Percentiles rank a stretch among this genome's conserved stretches.
Evolutionary conservation across 2,113 vertebrate genomes (phyloP).

Genomic region (Entelurus aequoreus): DNA sequence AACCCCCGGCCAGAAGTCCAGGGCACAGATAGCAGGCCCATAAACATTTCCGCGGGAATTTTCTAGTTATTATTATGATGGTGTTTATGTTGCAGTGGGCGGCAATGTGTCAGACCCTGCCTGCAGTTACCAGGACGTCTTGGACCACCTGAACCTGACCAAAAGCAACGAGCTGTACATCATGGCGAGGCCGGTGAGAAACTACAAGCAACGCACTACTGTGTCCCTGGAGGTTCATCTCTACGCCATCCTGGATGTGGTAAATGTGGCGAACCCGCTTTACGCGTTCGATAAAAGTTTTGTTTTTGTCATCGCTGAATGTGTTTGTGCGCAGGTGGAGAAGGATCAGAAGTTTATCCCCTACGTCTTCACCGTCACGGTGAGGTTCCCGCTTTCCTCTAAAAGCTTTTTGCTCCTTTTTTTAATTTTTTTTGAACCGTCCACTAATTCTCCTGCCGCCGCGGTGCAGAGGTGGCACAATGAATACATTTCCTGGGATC

Average conservation of each 20-base stretch:
- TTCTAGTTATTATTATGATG: too few relatives aligned
- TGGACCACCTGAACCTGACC: conserved; percentile 51
- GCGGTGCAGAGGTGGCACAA: conserved; percentile 50
- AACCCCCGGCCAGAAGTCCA: too few relatives aligned
- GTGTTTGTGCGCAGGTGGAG: conserved; percentile 41
- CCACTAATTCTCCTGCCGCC: background rate
- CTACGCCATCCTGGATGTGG: conserved; percentile 61
- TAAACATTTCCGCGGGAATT: too few relatives aligned
- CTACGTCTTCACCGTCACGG: conserved; percentile 43
- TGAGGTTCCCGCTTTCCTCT: conserved; percentile 27
- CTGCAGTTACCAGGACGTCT: conserved; percentile 59
- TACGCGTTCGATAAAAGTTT: background rate
- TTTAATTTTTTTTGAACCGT: background rate
- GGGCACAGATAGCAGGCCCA: too few relatives aligned
- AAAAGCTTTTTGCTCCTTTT: background rate
- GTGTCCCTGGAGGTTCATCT: conserved; percentile 49
- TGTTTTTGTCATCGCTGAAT: background rate
- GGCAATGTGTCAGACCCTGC: conserved; percentile 7
- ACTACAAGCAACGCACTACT: conserved; percentile 42
- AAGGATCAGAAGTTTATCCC: conserved; percentile 60
- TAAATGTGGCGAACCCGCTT: conserved; percentile 12
- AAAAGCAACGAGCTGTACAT: conserved; percentile 39
- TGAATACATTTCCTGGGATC: conserved; percentile 59
- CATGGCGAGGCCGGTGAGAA: conserved; percentile 47
- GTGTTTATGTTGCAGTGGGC: conserved; percentile 7